Evolutionary conservation across 1,140 invertebrate genomes (phyloP), one percentile per base, ranked within the genome.

Genomic region (Magallana angulata): DNA sequence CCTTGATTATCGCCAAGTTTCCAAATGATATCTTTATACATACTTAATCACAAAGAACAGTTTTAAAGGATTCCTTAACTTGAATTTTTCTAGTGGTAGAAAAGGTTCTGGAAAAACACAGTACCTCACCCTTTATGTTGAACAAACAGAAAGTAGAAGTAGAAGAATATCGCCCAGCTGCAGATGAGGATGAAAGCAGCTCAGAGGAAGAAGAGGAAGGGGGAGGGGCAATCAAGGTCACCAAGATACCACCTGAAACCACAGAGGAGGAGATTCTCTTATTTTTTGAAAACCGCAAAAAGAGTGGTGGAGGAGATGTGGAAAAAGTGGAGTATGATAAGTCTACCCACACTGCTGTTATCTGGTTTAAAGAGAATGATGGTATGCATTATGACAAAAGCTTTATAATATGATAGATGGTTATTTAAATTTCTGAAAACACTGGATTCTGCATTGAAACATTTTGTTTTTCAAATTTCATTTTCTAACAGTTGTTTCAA

Each of bases 201-300:
- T 16, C 48, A 57, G 81, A 82, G 81, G 81, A 64, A 64, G 62
- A 82, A 5, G 11, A 9, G 57, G 81, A 82, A 48, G 71, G 24
- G 48, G 48, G 12, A 14, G 57, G 16, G 9, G 48, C 81, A 57
- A 60, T 85, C 68, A 85, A 18, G n/a, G 84, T 85, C 64, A 85
- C n/a, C 7, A 71, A 36, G 8, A 16, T 76, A 7, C 64, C 57
- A 9, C 48, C n/a, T 3, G 57, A 14, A 14, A 71, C 36, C 36
- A 85, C 86, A 30, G 81, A 89, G 24, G 89, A 91, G n/a, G 82
- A 81, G 11, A 48, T 91, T 5, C 24, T 68, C 18, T n/a, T 88
- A 9, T 91, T 89, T 82, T 91, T 91, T 91, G 89, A 91, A 82
- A 90, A 85, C 60, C 86, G 60, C 60, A 86, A 86, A n/a, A 87